A percentile compares a stretch with the other conserved stretches of the same genome.
Evolutionary conservation across 2,797 vertebrate genomes (phyloP).

Genomic region (Smutsia temminckii): DNA sequence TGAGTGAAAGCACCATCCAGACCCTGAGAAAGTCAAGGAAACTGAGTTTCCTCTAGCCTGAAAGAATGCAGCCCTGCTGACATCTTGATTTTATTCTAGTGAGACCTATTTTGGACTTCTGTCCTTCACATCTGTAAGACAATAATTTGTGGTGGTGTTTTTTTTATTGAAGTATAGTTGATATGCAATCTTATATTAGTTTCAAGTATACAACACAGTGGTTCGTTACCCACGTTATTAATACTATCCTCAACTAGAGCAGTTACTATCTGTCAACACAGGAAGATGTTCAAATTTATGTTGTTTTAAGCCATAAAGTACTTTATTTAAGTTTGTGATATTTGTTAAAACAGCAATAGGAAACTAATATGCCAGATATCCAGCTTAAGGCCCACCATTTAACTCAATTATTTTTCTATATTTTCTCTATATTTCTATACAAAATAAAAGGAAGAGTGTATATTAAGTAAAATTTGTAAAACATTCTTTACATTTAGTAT

Average conservation of each 20-base stretch:
- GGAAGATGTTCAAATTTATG: not conserved
- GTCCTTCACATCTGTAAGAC: not conserved
- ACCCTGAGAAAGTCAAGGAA: not conserved
- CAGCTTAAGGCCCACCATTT: not conserved
- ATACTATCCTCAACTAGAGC: no score
- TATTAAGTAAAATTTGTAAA: not conserved
- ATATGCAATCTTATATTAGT: no score
- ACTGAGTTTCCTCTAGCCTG: not conserved
- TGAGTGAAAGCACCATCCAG: not conserved
- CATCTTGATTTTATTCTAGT: not conserved
- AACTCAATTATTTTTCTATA: not conserved
- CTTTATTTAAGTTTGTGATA: not conserved
- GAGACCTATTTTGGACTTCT: not conserved
- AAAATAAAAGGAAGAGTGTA: not conserved
- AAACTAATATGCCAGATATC: not conserved
- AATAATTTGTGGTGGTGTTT: not conserved
- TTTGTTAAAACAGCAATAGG: not conserved
- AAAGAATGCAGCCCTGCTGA: not conserved
- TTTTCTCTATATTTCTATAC: no score
- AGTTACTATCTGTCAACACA: no score
- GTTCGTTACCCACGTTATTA: no score
- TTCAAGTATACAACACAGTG: no score
- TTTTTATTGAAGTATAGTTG: no score
- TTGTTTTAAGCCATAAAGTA: not conserved
- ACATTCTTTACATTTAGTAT: not conserved